Percentiles rank a stretch among this genome's conserved stretches.
Evolutionary conservation across 37 sponge, comb jelly and placozoan species (phyloP).

Genomic region (Theonella swinhoei): DNA sequence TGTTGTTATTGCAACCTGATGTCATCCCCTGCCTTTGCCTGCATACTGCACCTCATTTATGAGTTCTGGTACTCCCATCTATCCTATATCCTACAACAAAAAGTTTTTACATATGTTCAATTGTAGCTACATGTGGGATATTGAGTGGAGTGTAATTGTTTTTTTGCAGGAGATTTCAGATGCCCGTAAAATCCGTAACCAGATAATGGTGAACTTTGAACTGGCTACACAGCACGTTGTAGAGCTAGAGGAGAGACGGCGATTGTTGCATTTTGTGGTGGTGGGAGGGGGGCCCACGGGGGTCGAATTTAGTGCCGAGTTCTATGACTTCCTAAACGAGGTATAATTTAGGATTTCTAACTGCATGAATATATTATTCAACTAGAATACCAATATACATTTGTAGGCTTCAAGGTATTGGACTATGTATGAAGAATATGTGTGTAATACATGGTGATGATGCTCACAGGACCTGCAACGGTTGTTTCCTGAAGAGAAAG

Average conservation of each 20-base stretch:
- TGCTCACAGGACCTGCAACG: conserved; percentile 65
- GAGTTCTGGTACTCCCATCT: too few species aligned
- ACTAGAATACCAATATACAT: too few species aligned
- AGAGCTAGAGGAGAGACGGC: conserved; percentile 40
- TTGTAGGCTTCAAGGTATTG: too few species aligned
- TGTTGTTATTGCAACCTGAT: too few species aligned
- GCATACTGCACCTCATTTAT: too few species aligned
- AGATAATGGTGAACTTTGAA: conserved; percentile 81
- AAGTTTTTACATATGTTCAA: too few species aligned
- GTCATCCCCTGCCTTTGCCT: too few species aligned
- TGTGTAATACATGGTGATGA: neutral
- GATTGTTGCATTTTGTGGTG: conserved; percentile 83
- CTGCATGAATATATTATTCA: too few species aligned
- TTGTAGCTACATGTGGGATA: too few species aligned
- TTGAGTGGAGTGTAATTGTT: too few species aligned
- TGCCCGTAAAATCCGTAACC: conserved; percentile 78
- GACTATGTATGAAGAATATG: too few species aligned
- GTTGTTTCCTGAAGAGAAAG: conserved; percentile 64
- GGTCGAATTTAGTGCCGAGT: conserved; percentile 94
- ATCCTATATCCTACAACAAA: too few species aligned
- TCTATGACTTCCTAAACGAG: conserved; percentile 89
- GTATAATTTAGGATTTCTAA: conserved; percentile 47
- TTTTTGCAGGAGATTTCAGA: conserved; percentile 92
- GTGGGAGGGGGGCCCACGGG: conserved; percentile 96
- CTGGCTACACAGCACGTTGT: conserved; percentile 63